These are phyloP conservation scores for Pammene aurita DNA, from an alignment of 2,888 invertebrate genomes.

Conservation along the genomic window DNA sequence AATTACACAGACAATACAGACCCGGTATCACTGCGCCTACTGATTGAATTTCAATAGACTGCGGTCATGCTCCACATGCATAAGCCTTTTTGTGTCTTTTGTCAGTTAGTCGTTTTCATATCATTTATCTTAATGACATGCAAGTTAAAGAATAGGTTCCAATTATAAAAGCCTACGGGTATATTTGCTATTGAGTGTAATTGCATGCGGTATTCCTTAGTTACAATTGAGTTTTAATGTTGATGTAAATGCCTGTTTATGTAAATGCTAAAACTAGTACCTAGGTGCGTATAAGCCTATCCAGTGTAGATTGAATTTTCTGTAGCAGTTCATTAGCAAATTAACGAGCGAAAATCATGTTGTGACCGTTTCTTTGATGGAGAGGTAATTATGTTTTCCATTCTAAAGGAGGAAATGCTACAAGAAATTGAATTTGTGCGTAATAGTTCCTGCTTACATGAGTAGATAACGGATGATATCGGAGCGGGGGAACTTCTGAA, in stretches of 20 bases:
- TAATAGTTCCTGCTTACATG: conserved; percentile 46
- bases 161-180: conserved; percentile 39
- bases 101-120: conserved; percentile 38
- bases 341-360: neutral
- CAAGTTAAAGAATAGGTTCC: conserved; percentile 38
- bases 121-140: conserved; percentile 41
- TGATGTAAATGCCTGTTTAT: conserved; percentile 25
- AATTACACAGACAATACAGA: conserved; percentile 66
- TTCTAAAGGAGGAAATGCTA: conserved; percentile 58
- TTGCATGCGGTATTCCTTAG: conserved; percentile 19
- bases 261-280: conserved; percentile 21
- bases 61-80: conserved; percentile 41
- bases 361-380: conserved; percentile 50
- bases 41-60: conserved; percentile 40
- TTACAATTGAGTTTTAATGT: conserved; percentile 16
- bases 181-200: conserved; percentile 35
- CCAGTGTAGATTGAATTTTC: neutral
- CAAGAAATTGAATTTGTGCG: conserved; percentile 59
- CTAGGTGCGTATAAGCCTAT: neutral
- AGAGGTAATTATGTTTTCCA: conserved; percentile 59
- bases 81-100: conserved; percentile 36
- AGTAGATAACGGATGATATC: conserved; percentile 47
- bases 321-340: conserved; percentile 6
- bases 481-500: conserved; percentile 56
- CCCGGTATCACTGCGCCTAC: conserved; percentile 58